phyloP scores from a whole-genome alignment of 2,888 invertebrate genomes.

The Clusia tigrina region DNA sequence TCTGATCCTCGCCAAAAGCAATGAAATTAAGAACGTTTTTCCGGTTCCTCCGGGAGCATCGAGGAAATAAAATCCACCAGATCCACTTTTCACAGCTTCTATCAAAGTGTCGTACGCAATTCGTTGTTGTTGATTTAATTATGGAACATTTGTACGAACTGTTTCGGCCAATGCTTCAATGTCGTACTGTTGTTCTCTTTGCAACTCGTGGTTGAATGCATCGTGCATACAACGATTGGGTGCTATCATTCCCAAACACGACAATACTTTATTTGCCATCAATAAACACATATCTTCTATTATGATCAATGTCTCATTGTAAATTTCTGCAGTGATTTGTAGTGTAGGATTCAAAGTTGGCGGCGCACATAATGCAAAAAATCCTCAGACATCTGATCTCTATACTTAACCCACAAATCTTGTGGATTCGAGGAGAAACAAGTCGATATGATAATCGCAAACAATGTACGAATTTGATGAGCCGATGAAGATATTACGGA shows the following conservation, averaged over 20 bases:
- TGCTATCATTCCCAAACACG: conserved; percentile 26
- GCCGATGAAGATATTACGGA: conserved; percentile 10
- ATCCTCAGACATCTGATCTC: conserved; percentile 31
- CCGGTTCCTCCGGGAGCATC: conserved; percentile 20
- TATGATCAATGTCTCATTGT: conserved; percentile 27
- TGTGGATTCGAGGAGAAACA: conserved; percentile 25
- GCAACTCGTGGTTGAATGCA: conserved; percentile 27
- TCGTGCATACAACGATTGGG: conserved; percentile 29
- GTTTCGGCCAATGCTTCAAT: conserved; percentile 17
- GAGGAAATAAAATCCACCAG: conserved; percentile 14
- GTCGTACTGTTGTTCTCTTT: conserved; percentile 27
- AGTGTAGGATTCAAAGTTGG: conserved; percentile 9
- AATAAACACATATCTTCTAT: conserved; percentile 30
- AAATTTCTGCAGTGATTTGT: conserved; percentile 20
- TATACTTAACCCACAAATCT: conserved; percentile 29
- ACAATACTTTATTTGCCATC: conserved; percentile 28
- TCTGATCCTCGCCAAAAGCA: conserved; percentile 20
- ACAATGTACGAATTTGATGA: conserved; percentile 26
- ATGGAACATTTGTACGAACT: conserved; percentile 27
- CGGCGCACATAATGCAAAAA: conserved; percentile 28
- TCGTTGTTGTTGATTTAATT: conserved; percentile 26
- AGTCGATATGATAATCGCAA: conserved; percentile 34
- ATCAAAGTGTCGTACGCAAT: conserved; percentile 22
- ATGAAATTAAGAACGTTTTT: conserved; percentile 12
- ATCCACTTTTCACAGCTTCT: conserved; percentile 1